Base-by-base conservation (phyloP, 2,113 vertebrate species). In the Heloderma charlesbogerti region DNA sequence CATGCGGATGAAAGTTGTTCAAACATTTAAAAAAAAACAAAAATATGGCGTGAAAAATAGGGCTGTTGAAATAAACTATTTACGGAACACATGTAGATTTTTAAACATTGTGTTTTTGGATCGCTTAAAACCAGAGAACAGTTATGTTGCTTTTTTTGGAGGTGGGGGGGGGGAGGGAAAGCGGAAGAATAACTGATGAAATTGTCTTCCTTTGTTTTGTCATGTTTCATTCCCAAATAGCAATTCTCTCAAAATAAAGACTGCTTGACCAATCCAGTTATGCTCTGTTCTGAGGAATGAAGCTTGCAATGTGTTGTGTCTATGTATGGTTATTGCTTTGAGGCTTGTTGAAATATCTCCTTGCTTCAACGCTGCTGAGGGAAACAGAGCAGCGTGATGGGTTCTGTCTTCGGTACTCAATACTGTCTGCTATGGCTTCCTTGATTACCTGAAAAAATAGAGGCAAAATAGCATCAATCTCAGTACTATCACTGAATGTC, bases 361-460 rank as follows among this genome's bases (percentile, higher is more conserved):
- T 98, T 88, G 98, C 98, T 22, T 99, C 98, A 40, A 99, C 95
- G 0, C 97, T 97, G 89, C 97, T 98, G 60, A 99, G 98, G 0
- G 98, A 98, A 87, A 97, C 95, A 0, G 98, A 97, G 91, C 95
- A 97, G 82, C 97, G 96, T 1, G 98, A 98, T 0, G 98, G 98
- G 43, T 98, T 98, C 94, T 99, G 97, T 92, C 98, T 99, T 94
- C 98, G 96, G 90, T 98, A 97, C 63, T 98, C 95, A 8, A 99
- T 98, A 95, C 98, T 98, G 1, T 99, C 98, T 69, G 98, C 92
- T 78, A 99, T 98, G 22, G 98, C 98, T 15, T 99, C 96, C 95
- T 98, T 99, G 80, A 99, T 99, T 91, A 98, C 98, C 99, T 99
- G 92, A 15, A 94, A 88, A 84, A 90, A 84, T 2, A 91, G 74